Conservation (phyloP, 2,797 vertebrate genomes). For the Parauchenoglanis ngamensis region DNA sequence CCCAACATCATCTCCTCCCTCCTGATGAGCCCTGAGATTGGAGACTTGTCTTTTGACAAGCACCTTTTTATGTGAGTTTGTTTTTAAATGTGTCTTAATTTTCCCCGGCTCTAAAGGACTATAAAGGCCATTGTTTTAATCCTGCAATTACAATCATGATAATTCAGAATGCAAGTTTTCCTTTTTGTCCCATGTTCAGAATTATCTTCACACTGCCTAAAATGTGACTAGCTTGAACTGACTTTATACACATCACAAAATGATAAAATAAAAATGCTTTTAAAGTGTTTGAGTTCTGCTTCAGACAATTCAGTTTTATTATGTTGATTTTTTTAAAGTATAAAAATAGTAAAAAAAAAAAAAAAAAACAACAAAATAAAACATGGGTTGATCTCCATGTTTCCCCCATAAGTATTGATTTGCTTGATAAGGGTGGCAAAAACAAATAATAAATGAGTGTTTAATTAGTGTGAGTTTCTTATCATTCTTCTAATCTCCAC, state of each 20-base stretch:
- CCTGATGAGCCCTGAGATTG: constrained; percentile 20
- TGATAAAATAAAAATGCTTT: not conserved
- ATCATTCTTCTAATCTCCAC: not conserved
- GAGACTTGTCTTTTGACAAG: constrained; percentile 25
- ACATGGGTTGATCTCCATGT: not conserved
- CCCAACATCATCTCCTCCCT: constrained; percentile 43
- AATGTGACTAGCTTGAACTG: not conserved
- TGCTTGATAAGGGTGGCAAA: not conserved
- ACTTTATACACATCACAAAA: not conserved
- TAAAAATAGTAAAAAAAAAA: not conserved
- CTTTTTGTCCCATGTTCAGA: not conserved
- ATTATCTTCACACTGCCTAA: not conserved
- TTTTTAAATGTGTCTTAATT: not conserved
- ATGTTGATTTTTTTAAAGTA: not conserved
- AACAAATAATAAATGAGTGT: not conserved
- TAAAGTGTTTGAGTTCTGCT: not conserved
- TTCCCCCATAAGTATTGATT: not conserved
- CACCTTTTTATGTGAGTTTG: constrained; percentile 27
- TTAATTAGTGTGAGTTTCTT: not conserved
- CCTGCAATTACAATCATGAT: not conserved
- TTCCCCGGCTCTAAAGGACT: not conserved
- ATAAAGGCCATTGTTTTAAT: not conserved
- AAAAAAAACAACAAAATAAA: too few species aligned
- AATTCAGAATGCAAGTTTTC: not conserved
- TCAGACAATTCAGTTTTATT: not conserved